A percentile compares a stretch with the other conserved stretches of the same genome.
phyloP scores from a whole-genome alignment of 2,797 vertebrate species.

The Dryobates pubescens region DNA sequence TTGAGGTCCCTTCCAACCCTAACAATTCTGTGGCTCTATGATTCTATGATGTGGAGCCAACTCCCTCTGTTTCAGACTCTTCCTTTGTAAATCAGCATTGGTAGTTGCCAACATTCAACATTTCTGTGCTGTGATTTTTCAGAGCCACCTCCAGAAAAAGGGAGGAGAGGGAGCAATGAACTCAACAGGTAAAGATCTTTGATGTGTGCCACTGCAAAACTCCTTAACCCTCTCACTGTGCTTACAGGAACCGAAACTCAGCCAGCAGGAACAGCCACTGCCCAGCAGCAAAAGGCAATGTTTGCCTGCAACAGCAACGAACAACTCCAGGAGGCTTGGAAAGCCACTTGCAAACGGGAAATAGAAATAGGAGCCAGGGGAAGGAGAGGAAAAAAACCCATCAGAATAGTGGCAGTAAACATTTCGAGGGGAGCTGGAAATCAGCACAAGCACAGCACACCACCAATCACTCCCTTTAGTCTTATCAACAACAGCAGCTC shows the following conservation, averaged over 20 bases:
- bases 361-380: not conserved
- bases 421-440: rapidly evolving
- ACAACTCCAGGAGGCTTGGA: no score
- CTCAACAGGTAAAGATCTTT: not conserved
- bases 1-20: no score
- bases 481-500: rapidly evolving
- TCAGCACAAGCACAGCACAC: not conserved
- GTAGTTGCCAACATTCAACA: not conserved
- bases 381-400: not conserved
- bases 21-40: not conserved
- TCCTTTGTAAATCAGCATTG: not conserved
- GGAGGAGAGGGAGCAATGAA: rapidly evolving
- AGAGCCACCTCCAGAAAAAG: not conserved
- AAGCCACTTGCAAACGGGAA: not conserved
- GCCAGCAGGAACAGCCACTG: not conserved
- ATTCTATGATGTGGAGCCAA: not conserved
- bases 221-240: not conserved
- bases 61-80: not conserved
- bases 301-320: not conserved
- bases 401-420: rapidly evolving
- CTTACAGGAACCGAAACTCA: not conserved
- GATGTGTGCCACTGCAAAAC: rapidly evolving
- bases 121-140: not conserved
- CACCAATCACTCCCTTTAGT: rapidly evolving
- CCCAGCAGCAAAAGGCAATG: not conserved